phyloP scores from a whole-genome alignment of 1,140 invertebrate genomes.

The Caerostris darwini region DNA sequence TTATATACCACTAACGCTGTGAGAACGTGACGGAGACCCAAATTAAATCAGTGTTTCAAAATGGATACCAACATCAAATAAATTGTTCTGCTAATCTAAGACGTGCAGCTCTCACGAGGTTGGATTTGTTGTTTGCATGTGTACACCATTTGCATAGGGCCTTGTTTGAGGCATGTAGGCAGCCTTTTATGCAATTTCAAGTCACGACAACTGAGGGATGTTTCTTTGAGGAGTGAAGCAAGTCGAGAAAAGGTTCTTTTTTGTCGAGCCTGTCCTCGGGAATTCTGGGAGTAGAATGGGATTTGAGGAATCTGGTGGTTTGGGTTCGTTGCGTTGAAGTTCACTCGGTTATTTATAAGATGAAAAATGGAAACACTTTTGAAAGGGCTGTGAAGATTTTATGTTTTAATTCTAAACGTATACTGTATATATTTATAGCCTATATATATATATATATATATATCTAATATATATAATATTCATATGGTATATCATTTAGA shows the following conservation, averaged over 20 bases:
- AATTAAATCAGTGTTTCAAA: conserved; percentile 60
- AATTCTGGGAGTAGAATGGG: neutral
- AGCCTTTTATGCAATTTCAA: conserved; percentile 30
- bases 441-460: too few species aligned
- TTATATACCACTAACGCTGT: neutral
- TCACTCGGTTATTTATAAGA: too few species aligned
- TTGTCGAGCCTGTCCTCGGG: too few species aligned
- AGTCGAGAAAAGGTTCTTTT: neutral
- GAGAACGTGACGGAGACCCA: conserved; percentile 2
- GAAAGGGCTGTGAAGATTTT: neutral
- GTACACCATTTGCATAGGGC: neutral
- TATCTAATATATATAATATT: too few species aligned
- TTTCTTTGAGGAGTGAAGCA: conserved; percentile 2
- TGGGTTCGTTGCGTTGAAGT: too few species aligned
- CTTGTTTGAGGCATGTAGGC: conserved; percentile 3
- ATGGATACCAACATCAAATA: conserved; percentile 44
- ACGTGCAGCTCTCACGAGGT: neutral
- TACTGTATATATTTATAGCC: too few species aligned
- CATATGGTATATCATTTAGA: too few species aligned
- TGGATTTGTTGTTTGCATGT: conserved; percentile 34
- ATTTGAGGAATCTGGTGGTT: neutral
- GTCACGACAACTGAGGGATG: neutral
- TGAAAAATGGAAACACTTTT: too few species aligned
- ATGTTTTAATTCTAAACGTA: too few species aligned
- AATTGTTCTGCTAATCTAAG: conserved; percentile 42